Evolutionary conservation across 1,140 invertebrate genomes (phyloP).

Genomic region (Phymorhynchus buccinoides): DNA sequence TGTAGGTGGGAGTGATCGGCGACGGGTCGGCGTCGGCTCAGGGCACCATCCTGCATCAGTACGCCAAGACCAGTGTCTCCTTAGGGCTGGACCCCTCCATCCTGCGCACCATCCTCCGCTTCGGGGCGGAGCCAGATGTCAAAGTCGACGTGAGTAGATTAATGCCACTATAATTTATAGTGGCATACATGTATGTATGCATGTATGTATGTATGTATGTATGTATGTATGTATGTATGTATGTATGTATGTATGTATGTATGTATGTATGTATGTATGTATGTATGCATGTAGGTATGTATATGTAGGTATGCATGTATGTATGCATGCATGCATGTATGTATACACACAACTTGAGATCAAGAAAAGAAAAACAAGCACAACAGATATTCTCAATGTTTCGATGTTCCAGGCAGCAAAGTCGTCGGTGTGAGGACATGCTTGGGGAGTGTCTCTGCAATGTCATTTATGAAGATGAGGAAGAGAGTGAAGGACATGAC

Average conservation of each 20-base stretch:
- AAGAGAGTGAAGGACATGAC: too few relatives aligned
- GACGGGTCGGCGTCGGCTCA: conserved; percentile 45
- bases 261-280: too few relatives aligned
- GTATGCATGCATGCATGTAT: not conserved
- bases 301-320: not conserved
- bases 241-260: too few relatives aligned
- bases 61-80: conserved; percentile 57
- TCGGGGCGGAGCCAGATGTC: conserved; percentile 59
- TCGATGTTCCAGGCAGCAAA: too few relatives aligned
- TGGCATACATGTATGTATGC: not conserved
- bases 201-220: not conserved
- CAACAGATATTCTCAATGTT: too few relatives aligned
- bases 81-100: conserved; percentile 56
- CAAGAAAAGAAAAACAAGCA: too few relatives aligned
- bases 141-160: conserved; percentile 40
- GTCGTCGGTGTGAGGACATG: too few relatives aligned
- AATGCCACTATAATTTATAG: too few relatives aligned
- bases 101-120: conserved; percentile 55
- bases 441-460: too few relatives aligned
- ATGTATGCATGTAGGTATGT: not conserved
- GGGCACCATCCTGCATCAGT: conserved; percentile 60
- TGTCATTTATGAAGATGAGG: too few relatives aligned
- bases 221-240: too few relatives aligned
- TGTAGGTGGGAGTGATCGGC: conserved; percentile 47
- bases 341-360: too few relatives aligned